Conservation (phyloP, 2,888 invertebrate species). For the Exephanes ischioxanthus region DNA sequence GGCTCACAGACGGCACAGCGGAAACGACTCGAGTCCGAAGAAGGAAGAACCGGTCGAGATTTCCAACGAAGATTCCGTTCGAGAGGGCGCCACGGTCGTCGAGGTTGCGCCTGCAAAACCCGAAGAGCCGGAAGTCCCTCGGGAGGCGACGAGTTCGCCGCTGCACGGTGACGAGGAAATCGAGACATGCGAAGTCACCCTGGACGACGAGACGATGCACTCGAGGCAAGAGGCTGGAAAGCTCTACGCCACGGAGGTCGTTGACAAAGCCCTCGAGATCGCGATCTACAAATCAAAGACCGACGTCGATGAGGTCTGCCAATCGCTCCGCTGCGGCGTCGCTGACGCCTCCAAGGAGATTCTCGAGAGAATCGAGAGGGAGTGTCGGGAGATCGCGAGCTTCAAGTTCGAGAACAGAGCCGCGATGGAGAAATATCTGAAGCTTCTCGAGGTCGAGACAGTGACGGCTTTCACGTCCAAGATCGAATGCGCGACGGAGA, state of each 20-base stretch:
- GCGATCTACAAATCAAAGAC: conserved; percentile 84
- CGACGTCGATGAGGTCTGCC: conserved; percentile 83
- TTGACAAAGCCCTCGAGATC: conserved; percentile 83
- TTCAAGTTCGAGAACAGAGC: conserved; percentile 74
- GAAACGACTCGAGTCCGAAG: conserved; percentile 39
- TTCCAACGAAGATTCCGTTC: not conserved
- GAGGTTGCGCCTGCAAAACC: conserved; percentile 8
- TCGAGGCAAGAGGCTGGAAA: conserved; percentile 79
- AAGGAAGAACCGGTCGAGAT: conserved; percentile 31
- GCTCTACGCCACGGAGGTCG: conserved; percentile 82
- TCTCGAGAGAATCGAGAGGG: conserved; percentile 79
- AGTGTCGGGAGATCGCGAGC: conserved; percentile 79
- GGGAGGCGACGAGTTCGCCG: not conserved
- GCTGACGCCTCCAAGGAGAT: conserved; percentile 81
- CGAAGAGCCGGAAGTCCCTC: conserved; percentile 10
- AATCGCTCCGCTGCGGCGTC: conserved; percentile 80
- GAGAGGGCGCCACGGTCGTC: not conserved
- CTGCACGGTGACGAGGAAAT: not conserved
- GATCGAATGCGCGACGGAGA: conserved; percentile 82
- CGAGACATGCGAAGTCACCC: conserved; percentile 8
- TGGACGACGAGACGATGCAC: conserved; percentile 73
- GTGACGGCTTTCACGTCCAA: conserved; percentile 80
- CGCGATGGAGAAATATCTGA: conserved; percentile 76
- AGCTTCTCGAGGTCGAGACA: conserved; percentile 79
- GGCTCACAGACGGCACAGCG: conserved; percentile 47